phyloP scores from a whole-genome alignment of 2,888 invertebrate genomes.

The Pachliopta kotzebuea region DNA sequence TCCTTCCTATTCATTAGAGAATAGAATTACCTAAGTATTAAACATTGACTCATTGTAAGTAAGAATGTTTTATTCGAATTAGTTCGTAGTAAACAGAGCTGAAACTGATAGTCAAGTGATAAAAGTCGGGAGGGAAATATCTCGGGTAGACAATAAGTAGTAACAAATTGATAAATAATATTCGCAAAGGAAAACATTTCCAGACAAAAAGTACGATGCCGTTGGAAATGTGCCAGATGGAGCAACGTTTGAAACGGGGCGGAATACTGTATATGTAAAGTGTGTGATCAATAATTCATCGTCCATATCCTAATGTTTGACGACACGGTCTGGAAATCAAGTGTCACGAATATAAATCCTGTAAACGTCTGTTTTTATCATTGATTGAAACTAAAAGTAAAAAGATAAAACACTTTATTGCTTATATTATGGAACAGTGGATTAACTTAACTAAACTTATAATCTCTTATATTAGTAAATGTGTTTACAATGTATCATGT shows the following conservation, averaged over 20 bases:
- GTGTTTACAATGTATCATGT: too few species aligned
- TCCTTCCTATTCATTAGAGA: too few species aligned
- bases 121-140: slow-evolving; percentile 13
- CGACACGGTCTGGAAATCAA: too few species aligned
- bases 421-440: too few species aligned
- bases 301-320: neutral
- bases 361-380: too few species aligned
- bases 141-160: slow-evolving; percentile 7
- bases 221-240: slow-evolving; percentile 13
- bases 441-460: too few species aligned
- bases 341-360: too few species aligned
- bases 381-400: too few species aligned
- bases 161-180: slow-evolving; percentile 16
- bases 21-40: too few species aligned
- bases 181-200: slow-evolving; percentile 1
- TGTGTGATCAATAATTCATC: neutral
- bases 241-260: neutral
- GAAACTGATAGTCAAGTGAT: neutral
- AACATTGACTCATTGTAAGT: too few species aligned
- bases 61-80: neutral
- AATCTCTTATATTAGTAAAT: too few species aligned
- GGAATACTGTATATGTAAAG: neutral
- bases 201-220: slow-evolving; percentile 1
- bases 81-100: neutral
- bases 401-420: too few species aligned